Base-by-base conservation (phyloP, 2,888 invertebrate genomes). In the Alviniconcha strummeri region DNA sequence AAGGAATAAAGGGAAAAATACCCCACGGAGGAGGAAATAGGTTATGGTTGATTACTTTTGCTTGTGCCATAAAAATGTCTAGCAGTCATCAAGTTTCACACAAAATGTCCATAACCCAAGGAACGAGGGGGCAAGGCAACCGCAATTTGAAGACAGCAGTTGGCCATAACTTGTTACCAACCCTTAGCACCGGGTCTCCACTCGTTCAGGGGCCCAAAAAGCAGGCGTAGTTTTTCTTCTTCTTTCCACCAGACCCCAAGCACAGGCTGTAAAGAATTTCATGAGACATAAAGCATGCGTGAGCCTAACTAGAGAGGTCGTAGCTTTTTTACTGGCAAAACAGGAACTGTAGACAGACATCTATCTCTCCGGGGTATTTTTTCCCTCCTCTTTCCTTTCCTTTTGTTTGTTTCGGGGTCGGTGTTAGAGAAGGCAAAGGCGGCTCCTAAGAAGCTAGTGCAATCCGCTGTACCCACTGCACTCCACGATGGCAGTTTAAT, bases 1-100 rank as follows among this genome's bases (percentile, higher is more conserved):
- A 79, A 55, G 72, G 72, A 36, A 36, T 36, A 76, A 15, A 76
- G 60, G 77, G 36, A 82, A 77, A 81, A 52, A 19, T 55, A 60
- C 80, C 80, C 56, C 75, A 56, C 54, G 64, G 81, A 64, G 75
- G 52, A 52, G 67, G 69, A 80, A 74, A 83, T 64, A 83, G 79
- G 79, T 80, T 80, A 80, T 75, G 67, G 76, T 79, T 80, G 75
- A 83, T 80, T 83, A 80, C 79, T 83, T 80, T 69, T 75, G 80
- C 79, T 76, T 80, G 80, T 60, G 75, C 72, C 75, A 72, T 83
- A 83, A 80, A 83, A 72, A 83, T 74, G 83, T 79, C 80, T 80
- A 80, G 74, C 80, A 82, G 82, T 84, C 80, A 80, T 82, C 82
- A 77, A 55, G 67, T 82, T 82, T 82, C 77, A 75, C 82, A 77